Evolutionary conservation across 2,113 vertebrate genomes (phyloP).

Genomic region (Pomatostomus ruficeps): DNA sequence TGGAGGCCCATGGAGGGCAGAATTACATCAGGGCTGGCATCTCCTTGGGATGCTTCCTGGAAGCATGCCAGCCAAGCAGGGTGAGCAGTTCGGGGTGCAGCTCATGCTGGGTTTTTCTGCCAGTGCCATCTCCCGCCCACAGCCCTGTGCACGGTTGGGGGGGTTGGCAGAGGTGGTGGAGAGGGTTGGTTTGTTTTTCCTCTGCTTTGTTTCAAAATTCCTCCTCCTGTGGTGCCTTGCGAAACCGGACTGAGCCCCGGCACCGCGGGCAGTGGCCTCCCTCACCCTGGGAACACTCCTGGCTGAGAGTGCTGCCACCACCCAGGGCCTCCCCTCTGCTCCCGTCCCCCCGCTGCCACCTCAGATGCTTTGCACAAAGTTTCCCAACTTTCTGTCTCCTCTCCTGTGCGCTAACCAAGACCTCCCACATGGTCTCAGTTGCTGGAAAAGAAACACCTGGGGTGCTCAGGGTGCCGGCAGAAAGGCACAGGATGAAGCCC

Average conservation of each 20-base stretch:
- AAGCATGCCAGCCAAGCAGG: fast-evolving
- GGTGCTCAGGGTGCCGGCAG: background rate
- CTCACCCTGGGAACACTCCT: background rate
- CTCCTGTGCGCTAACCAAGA: background rate
- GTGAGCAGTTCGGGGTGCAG: background rate
- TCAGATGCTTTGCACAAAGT: background rate
- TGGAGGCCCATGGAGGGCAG: background rate
- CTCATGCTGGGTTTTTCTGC: background rate
- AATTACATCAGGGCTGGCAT: background rate
- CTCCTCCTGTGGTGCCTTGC: background rate
- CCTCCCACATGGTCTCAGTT: fast-evolving
- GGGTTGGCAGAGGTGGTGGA: background rate
- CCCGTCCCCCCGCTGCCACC: fast-evolving
- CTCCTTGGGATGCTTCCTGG: background rate
- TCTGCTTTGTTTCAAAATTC: conserved; percentile 15
- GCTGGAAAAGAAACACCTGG: background rate
- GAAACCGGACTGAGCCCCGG: background rate
- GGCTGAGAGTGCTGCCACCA: background rate
- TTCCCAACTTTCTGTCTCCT: background rate
- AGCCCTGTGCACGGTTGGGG: fast-evolving
- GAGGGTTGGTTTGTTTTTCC: background rate
- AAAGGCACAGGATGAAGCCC: background rate
- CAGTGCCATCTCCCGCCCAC: background rate
- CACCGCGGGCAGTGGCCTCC: background rate
- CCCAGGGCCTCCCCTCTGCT: background rate